Evolutionary conservation across 2,113 vertebrate genomes (phyloP).

Genomic region (Hypomesus transpacificus): DNA sequence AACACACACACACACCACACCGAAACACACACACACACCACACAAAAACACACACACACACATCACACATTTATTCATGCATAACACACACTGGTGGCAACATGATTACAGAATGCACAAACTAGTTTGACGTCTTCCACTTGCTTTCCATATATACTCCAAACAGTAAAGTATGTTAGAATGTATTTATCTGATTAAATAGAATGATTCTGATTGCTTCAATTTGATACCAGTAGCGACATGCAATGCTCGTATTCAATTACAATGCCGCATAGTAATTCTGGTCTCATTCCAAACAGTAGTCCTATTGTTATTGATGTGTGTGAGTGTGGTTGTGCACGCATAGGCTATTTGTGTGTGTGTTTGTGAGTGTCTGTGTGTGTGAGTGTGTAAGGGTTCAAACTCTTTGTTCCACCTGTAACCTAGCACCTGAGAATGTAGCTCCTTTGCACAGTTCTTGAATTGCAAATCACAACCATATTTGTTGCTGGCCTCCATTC

Average conservation of each 20-base stretch:
- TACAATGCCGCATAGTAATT: slow-evolving; percentile 15
- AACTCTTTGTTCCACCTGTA: slow-evolving; percentile 4
- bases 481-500: not conserved
- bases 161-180: slow-evolving; percentile 5
- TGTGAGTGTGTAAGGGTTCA: not conserved
- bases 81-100: not conserved
- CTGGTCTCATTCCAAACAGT: slow-evolving; percentile 34
- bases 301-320: slow-evolving; percentile 27
- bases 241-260: not conserved
- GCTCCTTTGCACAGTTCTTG: not conserved
- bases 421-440: slow-evolving; percentile 11
- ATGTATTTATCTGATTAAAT: slow-evolving; percentile 49
- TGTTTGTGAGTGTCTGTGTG: not conserved
- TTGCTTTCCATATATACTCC: not conserved
- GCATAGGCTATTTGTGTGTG: slow-evolving; percentile 4
- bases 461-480: not conserved
- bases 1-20: not conserved
- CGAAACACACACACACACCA: slow-evolving; percentile 11
- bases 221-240: slow-evolving; percentile 19
- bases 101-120: not conserved
- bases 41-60: slow-evolving; percentile 1
- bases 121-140: not conserved
- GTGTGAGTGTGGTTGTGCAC: slow-evolving; percentile 2
- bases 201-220: slow-evolving; percentile 40
- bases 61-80: not conserved